Conservation (phyloP, 2,888 invertebrate species). For the Nephrotoma appendiculata region DNA sequence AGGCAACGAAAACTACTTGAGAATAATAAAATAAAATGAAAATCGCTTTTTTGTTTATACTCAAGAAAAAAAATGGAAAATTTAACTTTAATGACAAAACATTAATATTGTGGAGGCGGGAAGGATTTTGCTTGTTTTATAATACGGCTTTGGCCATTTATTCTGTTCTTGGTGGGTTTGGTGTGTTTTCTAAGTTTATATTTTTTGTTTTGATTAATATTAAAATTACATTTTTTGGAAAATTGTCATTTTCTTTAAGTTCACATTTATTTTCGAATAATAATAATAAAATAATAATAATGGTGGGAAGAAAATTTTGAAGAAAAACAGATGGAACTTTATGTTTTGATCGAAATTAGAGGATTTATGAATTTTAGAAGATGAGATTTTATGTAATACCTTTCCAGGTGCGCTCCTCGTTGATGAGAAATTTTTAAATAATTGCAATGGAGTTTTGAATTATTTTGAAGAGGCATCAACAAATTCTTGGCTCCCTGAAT, state of each 20-base stretch:
- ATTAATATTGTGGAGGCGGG: background rate
- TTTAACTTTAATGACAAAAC: background rate
- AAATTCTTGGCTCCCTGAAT: no score
- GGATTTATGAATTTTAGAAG: background rate
- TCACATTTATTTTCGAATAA: background rate
- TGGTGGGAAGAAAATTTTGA: no score
- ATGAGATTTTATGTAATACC: background rate
- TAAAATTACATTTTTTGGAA: background rate
- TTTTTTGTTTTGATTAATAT: background rate
- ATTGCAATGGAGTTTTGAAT: background rate
- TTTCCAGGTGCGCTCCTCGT: background rate
- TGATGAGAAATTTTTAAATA: background rate
- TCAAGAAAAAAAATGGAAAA: background rate
- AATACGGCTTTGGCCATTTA: background rate
- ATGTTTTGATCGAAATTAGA: background rate
- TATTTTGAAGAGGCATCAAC: no score
- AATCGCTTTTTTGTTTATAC: background rate
- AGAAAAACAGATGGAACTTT: background rate
- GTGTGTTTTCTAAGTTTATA: background rate
- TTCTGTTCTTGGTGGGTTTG: background rate
- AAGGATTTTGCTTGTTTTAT: background rate
- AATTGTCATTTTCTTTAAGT: background rate
- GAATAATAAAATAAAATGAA: background rate
- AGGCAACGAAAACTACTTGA: background rate
- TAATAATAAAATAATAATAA: background rate